Evolutionary conservation across 2,888 invertebrate genomes (phyloP).

Genomic region (Cinara cedri): DNA sequence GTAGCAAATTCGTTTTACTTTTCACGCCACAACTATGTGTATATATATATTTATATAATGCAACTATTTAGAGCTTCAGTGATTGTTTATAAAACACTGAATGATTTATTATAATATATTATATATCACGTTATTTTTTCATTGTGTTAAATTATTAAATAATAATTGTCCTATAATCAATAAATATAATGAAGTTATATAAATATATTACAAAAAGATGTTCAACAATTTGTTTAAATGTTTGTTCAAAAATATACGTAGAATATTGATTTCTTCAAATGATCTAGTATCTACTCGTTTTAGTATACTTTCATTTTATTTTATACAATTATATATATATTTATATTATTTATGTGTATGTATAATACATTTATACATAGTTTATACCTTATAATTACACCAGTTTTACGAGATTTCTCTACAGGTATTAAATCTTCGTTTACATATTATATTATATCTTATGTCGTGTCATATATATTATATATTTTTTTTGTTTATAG

Average conservation of each 20-base stretch:
- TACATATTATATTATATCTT: slow-evolving; percentile 4
- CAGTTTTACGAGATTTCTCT: slow-evolving; percentile 19
- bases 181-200: too few relatives aligned
- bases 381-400: slow-evolving; percentile 17
- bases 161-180: too few relatives aligned
- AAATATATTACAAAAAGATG: too few relatives aligned
- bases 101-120: slow-evolving; percentile 8
- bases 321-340: background rate
- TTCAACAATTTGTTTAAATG: too few relatives aligned
- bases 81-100: background rate
- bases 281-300: background rate
- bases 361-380: background rate
- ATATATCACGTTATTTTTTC: background rate
- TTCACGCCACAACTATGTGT: slow-evolving; percentile 48
- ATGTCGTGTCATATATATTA: slow-evolving; percentile 58
- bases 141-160: too few relatives aligned
- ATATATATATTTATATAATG: slow-evolving; percentile 27
- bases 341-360: background rate
- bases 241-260: background rate
- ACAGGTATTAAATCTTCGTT: background rate
- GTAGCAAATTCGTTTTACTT: slow-evolving; percentile 47
- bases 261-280: slow-evolving; percentile 8
- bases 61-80: slow-evolving; percentile 37
- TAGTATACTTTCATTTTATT: background rate
- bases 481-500: slow-evolving; percentile 70